A percentile compares a stretch with the other conserved stretches of the same genome.
Evolutionary conservation across 2,113 vertebrate species (phyloP).

Genomic region (Neogale vison): DNA sequence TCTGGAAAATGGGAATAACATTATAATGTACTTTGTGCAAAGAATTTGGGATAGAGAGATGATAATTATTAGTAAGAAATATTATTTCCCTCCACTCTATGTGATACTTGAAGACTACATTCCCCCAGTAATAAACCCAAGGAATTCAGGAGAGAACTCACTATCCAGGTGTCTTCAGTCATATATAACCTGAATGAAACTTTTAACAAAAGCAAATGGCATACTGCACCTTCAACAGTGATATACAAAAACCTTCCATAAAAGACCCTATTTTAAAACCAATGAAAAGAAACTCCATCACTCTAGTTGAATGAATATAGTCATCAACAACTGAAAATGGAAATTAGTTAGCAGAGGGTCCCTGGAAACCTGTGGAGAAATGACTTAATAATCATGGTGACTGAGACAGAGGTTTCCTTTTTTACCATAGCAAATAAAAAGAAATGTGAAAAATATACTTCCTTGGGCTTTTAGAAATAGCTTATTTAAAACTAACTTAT

Average conservation of each 20-base stretch:
- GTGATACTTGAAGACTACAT: constrained; percentile 24
- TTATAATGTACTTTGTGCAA: neutral
- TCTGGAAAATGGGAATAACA: constrained; percentile 1
- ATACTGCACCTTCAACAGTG: constrained; percentile 45
- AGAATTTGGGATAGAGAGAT: neutral
- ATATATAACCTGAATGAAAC: constrained; percentile 70
- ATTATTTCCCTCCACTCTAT: neutral
- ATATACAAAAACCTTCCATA: constrained; percentile 69
- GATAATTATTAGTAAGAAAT: neutral
- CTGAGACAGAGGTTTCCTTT: constrained; percentile 72
- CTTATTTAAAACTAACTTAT: constrained; percentile 72
- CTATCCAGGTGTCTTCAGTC: neutral
- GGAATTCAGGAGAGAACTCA: constrained; percentile 53
- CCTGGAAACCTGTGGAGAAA: constrained; percentile 76
- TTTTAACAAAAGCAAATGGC: constrained; percentile 81
- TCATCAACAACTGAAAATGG: constrained; percentile 79
- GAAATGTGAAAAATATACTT: constrained; percentile 76
- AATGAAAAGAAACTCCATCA: constrained; percentile 78
- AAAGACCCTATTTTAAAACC: constrained; percentile 79
- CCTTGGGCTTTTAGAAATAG: constrained; percentile 64
- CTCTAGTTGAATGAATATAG: constrained; percentile 78
- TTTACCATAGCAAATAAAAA: constrained; percentile 73
- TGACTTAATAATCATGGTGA: constrained; percentile 72
- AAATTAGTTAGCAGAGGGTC: constrained; percentile 77
- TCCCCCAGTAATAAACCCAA: constrained; percentile 40